Percentiles rank a stretch among this genome's conserved stretches.
Evolutionary conservation across 2,888 invertebrate species (phyloP).

Genomic region (Leptopilina drosophilae): DNA sequence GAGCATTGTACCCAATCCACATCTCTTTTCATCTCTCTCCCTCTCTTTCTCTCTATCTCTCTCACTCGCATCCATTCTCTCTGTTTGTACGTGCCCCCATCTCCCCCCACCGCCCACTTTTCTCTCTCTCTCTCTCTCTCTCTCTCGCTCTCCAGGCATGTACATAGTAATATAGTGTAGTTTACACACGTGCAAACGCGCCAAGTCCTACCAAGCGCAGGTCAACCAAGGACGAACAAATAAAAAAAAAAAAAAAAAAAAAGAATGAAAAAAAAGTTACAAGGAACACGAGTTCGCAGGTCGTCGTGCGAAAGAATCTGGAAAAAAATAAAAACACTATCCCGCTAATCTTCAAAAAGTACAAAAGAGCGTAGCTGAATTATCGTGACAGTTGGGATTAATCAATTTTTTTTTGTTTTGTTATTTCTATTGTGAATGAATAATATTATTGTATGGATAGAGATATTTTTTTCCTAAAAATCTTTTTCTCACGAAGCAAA

Average conservation of each 20-base stretch:
- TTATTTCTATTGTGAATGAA: too few species aligned
- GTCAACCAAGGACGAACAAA: slow-evolving; percentile 12
- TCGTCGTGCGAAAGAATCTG: slow-evolving; percentile 1
- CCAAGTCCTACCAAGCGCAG: slow-evolving; percentile 7
- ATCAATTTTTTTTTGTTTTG: neutral
- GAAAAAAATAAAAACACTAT: slow-evolving; percentile 15
- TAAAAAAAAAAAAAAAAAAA: neutral
- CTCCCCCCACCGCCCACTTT: too few species aligned
- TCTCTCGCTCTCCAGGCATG: slow-evolving; percentile 11
- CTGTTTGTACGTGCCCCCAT: too few species aligned
- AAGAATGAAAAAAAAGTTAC: slow-evolving; percentile 2
- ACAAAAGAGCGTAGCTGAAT: neutral
- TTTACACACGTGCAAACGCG: slow-evolving; percentile 13
- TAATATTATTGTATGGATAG: too few species aligned
- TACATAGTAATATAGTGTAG: neutral
- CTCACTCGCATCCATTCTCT: too few species aligned
- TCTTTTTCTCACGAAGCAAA: too few species aligned
- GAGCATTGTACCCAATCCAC: slow-evolving; percentile 57
- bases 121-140: slow-evolving; percentile 30
- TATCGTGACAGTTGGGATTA: neutral
- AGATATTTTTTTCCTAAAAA: too few species aligned
- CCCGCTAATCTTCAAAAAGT: slow-evolving; percentile 3
- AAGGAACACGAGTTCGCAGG: slow-evolving; percentile 36
- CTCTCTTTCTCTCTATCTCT: slow-evolving; percentile 5
- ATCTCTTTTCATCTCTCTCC: slow-evolving; percentile 24